phyloP scores from a whole-genome alignment of 1,140 invertebrate species.

The Dendroctonus valens region DNA sequence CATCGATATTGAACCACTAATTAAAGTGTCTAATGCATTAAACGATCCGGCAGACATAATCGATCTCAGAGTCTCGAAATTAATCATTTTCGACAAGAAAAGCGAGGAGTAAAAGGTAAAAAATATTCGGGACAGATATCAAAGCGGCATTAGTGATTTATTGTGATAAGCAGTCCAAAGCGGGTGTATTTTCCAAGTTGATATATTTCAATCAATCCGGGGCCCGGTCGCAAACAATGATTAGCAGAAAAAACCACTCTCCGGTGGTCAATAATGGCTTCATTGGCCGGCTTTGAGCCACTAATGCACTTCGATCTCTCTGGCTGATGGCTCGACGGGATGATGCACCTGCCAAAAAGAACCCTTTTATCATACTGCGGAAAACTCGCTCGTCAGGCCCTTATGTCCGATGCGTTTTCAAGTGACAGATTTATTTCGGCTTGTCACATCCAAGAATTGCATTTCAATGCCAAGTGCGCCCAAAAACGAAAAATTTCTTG shows the following conservation, averaged over 20 bases:
- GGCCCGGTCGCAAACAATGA: slow-evolving; percentile 45
- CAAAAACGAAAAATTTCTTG: too few species aligned
- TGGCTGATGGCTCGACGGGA: slow-evolving; percentile 18
- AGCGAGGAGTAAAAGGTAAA: slow-evolving; percentile 35
- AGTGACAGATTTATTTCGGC: slow-evolving; percentile 26
- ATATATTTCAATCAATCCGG: slow-evolving; percentile 47
- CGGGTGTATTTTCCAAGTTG: slow-evolving; percentile 43
- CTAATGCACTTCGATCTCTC: slow-evolving; percentile 41
- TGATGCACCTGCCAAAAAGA: slow-evolving; percentile 37
- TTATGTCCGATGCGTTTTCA: slow-evolving; percentile 23
- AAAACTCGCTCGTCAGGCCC: slow-evolving; percentile 25
- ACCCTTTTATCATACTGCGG: slow-evolving; percentile 21
- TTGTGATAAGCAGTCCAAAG: slow-evolving; percentile 43
- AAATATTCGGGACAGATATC: slow-evolving; percentile 42
- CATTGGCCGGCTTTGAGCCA: slow-evolving; percentile 40
- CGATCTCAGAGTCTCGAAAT: slow-evolving; percentile 35
- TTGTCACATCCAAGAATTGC: slow-evolving; percentile 24
- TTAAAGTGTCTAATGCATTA: slow-evolving; percentile 24
- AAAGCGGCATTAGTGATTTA: slow-evolving; percentile 44
- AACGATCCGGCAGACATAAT: slow-evolving; percentile 8
- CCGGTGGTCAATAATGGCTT: slow-evolving; percentile 45
- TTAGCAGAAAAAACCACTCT: slow-evolving; percentile 46
- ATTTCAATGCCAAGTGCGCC: neutral
- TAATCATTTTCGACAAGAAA: slow-evolving; percentile 42
- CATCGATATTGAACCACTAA: neutral